Evolutionary conservation across 2,888 invertebrate genomes (phyloP).

Genomic region (Xestia ashworthii): DNA sequence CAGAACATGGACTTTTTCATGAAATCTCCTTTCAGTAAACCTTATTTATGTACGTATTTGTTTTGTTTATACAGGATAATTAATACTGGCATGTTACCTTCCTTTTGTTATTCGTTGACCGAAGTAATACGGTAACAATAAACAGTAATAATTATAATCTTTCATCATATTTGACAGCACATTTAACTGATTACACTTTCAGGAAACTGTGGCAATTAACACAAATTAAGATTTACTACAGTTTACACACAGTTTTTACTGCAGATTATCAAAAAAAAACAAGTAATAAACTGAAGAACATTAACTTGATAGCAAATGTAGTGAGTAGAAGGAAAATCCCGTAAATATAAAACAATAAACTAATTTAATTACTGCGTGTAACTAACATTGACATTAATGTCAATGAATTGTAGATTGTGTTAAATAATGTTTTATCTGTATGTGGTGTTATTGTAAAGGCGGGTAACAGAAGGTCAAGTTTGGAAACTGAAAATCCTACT

Average conservation of each 20-base stretch:
- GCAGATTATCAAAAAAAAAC: constrained; percentile 12
- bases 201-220: constrained; percentile 25
- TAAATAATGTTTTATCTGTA: constrained; percentile 32
- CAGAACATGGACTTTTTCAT: not conserved
- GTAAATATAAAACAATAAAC: constrained; percentile 36
- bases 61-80: not conserved
- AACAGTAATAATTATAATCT: not conserved
- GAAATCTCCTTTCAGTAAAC: not conserved
- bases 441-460: not conserved
- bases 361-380: constrained; percentile 33
- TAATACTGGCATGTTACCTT: not conserved
- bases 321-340: constrained; percentile 51
- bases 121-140: constrained; percentile 20
- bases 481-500: not conserved
- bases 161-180: constrained; percentile 5
- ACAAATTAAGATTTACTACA: constrained; percentile 5
- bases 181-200: constrained; percentile 9
- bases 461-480: constrained; percentile 26
- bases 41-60: not conserved
- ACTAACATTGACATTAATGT: constrained; percentile 57
- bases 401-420: constrained; percentile 55
- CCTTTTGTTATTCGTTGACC: not conserved
- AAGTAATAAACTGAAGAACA: not conserved
- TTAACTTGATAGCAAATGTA: constrained; percentile 20
- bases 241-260: not conserved